Evolutionary conservation across 2,888 invertebrate species (phyloP), one percentile per base, ranked within the genome.

Genomic region (Eupithecia inturbata): DNA sequence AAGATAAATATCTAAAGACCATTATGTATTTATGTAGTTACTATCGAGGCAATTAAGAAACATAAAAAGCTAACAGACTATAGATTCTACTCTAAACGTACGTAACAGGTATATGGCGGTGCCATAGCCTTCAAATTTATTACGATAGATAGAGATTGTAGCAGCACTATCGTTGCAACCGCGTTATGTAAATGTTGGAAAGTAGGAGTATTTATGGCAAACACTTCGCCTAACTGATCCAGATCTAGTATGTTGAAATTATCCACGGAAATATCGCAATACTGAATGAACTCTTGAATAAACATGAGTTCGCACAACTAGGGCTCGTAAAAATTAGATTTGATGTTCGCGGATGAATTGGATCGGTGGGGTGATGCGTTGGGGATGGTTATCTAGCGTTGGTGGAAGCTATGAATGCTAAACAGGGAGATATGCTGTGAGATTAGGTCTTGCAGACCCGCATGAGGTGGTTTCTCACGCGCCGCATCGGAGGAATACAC

Each of bases 391-490:
- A 66, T 49, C 39, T 67, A 57, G 33, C 14, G 53, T 67, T 72
- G 39, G 60, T 63, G 64, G 74, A 70, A 73, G 22, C 49, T 67
- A 73, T 77, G 73, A 66, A 79, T 78, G 72, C 67, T 72, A 72
- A 77, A 62, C 74, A 74, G 22, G n/a, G 28, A 28, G 76, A 79
- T 78, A 70, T 74, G 57, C 76, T 28, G 75, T 41, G 73, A 79
- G 79, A 77, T 81, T 71, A 77, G 62, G 67, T 67, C 68, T 75
- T 73, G 78, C 77, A 77, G 78, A 78, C 87, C 88, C 86, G 86
- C 87, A 88, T 87, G 84, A 80, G 81, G 79, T 80, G 81, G 75
- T 77, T 91, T 92, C 92, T 89, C 92, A 92, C 91, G 90, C 82
- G 79, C 73, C 77, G 82, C 88, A 87, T 87, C 78, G 28, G 74